A percentile compares a stretch with the other conserved stretches of the same genome.
Evolutionary conservation across 1,140 invertebrate species (phyloP).

Genomic region (Coptotermes formosanus): DNA sequence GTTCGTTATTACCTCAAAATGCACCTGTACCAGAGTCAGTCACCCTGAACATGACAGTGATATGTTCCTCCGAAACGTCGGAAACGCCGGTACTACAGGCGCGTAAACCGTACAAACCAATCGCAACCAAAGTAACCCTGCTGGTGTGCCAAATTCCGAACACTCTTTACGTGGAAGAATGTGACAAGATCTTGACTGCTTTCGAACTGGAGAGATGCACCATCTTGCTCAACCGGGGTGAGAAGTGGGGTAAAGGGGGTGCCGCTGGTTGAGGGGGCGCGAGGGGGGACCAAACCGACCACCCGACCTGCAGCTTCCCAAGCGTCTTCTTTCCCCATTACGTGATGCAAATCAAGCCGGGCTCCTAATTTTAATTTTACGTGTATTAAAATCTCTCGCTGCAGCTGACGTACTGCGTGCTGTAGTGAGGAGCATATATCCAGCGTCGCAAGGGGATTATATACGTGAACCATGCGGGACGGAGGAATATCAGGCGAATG

Average conservation of each 20-base stretch:
- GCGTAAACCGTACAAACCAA: too few relatives aligned
- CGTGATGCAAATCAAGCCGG: slow-evolving; percentile 33
- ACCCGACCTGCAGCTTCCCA: slow-evolving; percentile 2
- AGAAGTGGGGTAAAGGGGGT: background rate
- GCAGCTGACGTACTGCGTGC: slow-evolving; percentile 30
- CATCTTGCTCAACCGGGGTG: background rate
- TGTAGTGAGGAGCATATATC: slow-evolving; percentile 18
- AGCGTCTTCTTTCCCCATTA: slow-evolving; percentile 33
- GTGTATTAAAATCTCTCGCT: slow-evolving; percentile 35
- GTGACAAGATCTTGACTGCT: slow-evolving; percentile 5
- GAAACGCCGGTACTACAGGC: too few relatives aligned
- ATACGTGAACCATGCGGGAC: background rate
- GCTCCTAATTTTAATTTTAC: slow-evolving; percentile 35
- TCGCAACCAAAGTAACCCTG: background rate
- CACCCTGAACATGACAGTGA: too few relatives aligned
- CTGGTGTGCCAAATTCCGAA: background rate
- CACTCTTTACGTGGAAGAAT: background rate
- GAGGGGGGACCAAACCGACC: slow-evolving; percentile 5
- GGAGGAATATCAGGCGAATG: background rate
- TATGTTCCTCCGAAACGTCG: too few relatives aligned
- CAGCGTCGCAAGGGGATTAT: background rate
- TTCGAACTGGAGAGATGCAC: background rate
- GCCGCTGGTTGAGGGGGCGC: slow-evolving; percentile 7
- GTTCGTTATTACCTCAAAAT: too few relatives aligned
- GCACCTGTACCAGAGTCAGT: too few relatives aligned